A percentile compares a stretch with the other conserved stretches of the same genome.
These are phyloP conservation scores for Oligia strigilis DNA, from an alignment of 2,888 invertebrate species.

Conservation along the genomic window DNA sequence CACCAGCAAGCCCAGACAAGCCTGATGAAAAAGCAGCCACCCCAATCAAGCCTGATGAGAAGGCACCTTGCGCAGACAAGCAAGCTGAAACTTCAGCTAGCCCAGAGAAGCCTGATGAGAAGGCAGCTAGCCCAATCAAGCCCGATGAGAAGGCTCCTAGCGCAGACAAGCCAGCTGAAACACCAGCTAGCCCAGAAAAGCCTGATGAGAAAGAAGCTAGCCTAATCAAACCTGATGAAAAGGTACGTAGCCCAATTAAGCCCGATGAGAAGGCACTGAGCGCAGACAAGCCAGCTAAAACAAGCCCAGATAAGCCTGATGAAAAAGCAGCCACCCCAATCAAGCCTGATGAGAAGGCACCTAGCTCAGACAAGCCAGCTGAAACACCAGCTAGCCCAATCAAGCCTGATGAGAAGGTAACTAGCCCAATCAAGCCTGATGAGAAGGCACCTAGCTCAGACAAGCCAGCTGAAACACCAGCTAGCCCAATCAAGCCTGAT, in stretches of 20 bases:
- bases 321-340: neutral
- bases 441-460: neutral
- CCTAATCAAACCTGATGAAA: neutral
- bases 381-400: neutral
- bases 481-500: neutral
- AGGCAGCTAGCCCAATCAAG: neutral
- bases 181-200: too few species aligned
- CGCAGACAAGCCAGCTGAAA: neutral
- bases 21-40: neutral
- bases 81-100: conserved; percentile 5
- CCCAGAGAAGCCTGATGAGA: neutral
- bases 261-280: neutral
- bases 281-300: neutral
- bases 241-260: conserved; percentile 16
- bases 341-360: neutral
- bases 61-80: conserved; percentile 10
- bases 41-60: neutral
- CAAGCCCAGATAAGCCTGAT: neutral
- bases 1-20: neutral
- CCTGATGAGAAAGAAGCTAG: neutral
- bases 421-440: too few species aligned
- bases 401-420: neutral
- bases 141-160: neutral
- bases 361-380: neutral
- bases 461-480: neutral